Evolutionary conservation across 2,797 vertebrate species (phyloP).

Genomic region (Catharus ustulatus): DNA sequence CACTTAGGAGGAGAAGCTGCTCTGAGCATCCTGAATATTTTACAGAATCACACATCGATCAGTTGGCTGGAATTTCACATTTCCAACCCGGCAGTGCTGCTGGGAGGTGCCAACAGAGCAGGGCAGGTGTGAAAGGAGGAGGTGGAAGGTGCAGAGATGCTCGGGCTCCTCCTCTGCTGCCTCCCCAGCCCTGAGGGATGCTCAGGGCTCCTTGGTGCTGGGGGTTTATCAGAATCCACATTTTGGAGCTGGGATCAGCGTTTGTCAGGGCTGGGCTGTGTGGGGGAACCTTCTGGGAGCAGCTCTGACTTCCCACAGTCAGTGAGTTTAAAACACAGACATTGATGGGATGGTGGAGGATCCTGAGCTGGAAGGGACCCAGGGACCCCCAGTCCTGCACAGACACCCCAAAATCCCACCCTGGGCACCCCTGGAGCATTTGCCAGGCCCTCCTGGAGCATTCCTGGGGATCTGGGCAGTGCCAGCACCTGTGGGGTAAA

Average conservation of each 20-base stretch:
- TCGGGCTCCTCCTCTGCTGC: not conserved
- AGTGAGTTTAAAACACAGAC: too few relatives aligned
- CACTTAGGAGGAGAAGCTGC: not conserved
- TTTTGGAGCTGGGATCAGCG: not conserved
- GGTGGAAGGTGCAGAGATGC: not conserved
- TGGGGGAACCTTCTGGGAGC: not conserved
- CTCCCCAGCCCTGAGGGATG: accelerated
- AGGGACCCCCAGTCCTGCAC: not conserved
- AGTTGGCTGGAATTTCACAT: not conserved
- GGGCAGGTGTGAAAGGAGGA: not conserved
- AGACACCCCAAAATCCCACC: not conserved
- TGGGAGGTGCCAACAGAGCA: not conserved
- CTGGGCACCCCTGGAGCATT: not conserved
- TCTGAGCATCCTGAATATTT: not conserved
- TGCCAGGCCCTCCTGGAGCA: accelerated
- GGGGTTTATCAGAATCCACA: accelerated
- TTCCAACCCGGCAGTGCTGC: not conserved
- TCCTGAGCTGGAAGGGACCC: not conserved
- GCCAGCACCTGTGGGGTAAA: not conserved
- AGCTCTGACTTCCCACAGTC: not conserved
- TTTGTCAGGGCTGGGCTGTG: accelerated
- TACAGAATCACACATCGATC: not conserved
- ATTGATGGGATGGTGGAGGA: accelerated
- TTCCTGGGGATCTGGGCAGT: not conserved
- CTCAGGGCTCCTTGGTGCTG: not conserved